These are phyloP conservation scores for Priocnemis perturbator DNA, from an alignment of 2,888 invertebrate genomes.

Conservation along the genomic window DNA sequence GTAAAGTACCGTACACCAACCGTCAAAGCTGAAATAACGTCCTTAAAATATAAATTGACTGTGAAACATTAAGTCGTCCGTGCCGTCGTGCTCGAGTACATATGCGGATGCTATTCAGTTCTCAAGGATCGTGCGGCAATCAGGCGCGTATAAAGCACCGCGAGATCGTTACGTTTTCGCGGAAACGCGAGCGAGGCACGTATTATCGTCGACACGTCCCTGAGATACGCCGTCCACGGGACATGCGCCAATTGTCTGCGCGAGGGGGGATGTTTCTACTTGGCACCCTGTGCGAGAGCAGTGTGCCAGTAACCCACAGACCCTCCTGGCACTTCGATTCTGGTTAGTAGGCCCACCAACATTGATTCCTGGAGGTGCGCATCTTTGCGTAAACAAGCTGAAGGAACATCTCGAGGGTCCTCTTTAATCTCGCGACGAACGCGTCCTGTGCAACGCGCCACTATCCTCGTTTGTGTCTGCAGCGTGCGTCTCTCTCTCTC, in stretches of 20 bases:
- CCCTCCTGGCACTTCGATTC: slow-evolving; percentile 65
- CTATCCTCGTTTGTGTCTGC: slow-evolving; percentile 15
- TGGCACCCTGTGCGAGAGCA: slow-evolving; percentile 63
- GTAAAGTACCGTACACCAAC: too few species aligned
- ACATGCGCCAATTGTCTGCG: slow-evolving; percentile 64
- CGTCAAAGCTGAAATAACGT: too few species aligned
- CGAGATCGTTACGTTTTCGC: too few species aligned
- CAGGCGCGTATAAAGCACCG: too few species aligned
- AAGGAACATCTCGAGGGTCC: neutral
- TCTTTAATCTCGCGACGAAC: slow-evolving; percentile 3
- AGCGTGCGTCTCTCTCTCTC: slow-evolving; percentile 2
- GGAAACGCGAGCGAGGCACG: neutral
- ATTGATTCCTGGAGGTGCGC: slow-evolving; percentile 48
- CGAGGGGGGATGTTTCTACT: slow-evolving; percentile 60
- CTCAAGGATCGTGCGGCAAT: slow-evolving; percentile 19
- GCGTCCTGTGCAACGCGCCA: slow-evolving; percentile 8
- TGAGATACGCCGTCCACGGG: slow-evolving; percentile 50
- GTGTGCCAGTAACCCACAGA: slow-evolving; percentile 74
- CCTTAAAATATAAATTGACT: too few species aligned
- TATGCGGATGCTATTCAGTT: too few species aligned
- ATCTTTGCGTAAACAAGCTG: slow-evolving; percentile 46
- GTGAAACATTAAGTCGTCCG: too few species aligned
- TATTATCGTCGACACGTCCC: slow-evolving; percentile 46
- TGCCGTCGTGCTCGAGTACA: too few species aligned
- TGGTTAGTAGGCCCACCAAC: slow-evolving; percentile 68